Evolutionary conservation across 2,888 invertebrate species (phyloP), one percentile per base, ranked within the genome.

Genomic region (Erebia aethiops): DNA sequence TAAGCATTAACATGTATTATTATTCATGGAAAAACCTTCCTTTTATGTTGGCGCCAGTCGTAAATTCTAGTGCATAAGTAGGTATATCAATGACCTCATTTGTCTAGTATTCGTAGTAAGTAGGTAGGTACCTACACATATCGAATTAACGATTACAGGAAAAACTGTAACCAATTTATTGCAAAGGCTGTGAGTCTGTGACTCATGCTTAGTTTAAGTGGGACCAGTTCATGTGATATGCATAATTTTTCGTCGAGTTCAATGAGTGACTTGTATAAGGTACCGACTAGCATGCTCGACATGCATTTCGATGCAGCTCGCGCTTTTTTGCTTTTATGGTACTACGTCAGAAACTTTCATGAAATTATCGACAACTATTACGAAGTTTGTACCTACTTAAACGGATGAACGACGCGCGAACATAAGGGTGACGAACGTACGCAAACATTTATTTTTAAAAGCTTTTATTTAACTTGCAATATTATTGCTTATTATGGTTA

Each of bases 211-310:
- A 52, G 5, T 1, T 85, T 84, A 84, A 82, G 79, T 77, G 70
- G 77, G 79, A 85, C 85, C 82, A 83, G 86, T 89, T 88, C 84
- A 82, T 75, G 81, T 80, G 77, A 84, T 83, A 82, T 86, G 84
- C 85, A 85, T 80, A 83, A 78, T 82, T 82, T 86, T 88, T 87
- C 87, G 83, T 77, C 84, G 86, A 86, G 89, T 80, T 83, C 82
- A 75, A 85, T 87, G 85, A 84, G 84, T 85, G 82, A 82, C 79
- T 82, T 82, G 69, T 71, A 80, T 83, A 64, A 60, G 54, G 35
- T 35, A 35, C 35, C 35, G 0, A 35, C 35, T 35, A 35, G 35
- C 7, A 35, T 35, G 35, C 35, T 7, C 35, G 7, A 35, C 7
- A 35, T 35, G 7, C 7, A 35, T 35, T 35, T 35, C 35, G 1